phyloP scores from a whole-genome alignment of 1,140 invertebrate genomes.

The Euborellia annulipes region DNA sequence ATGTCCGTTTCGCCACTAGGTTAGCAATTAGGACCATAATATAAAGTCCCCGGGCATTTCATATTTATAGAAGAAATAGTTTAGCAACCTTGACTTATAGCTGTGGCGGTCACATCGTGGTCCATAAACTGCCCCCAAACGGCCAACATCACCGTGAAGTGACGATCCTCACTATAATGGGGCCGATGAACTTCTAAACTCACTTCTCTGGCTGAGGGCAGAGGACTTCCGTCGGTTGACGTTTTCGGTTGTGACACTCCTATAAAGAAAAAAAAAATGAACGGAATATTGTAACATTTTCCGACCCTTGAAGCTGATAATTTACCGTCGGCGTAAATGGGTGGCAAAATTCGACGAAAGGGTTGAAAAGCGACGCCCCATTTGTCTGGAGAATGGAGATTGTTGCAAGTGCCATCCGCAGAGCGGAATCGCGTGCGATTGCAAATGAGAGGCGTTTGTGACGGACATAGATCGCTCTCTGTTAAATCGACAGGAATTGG shows the following conservation, averaged over 20 bases:
- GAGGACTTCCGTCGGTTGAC: constrained; percentile 30
- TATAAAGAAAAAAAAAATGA: constrained; percentile 18
- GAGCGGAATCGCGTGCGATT: constrained; percentile 40
- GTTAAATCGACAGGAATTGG: constrained; percentile 26
- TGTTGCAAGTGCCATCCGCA: constrained; percentile 70
- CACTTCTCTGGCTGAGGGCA: constrained; percentile 58
- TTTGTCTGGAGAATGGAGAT: constrained; percentile 38
- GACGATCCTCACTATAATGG: constrained; percentile 47
- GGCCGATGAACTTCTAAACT: constrained; percentile 55
- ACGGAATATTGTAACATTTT: too few relatives aligned
- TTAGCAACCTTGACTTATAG: constrained; percentile 43
- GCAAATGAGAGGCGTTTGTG: constrained; percentile 13
- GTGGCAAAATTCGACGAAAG: constrained; percentile 51
- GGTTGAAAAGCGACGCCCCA: constrained; percentile 61
- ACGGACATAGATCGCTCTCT: constrained; percentile 16
- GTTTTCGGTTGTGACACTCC: constrained; percentile 49
- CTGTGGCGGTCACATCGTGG: constrained; percentile 82
- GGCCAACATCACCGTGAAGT: constrained; percentile 64
- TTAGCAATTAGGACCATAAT: too few relatives aligned
- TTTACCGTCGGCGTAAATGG: constrained; percentile 62
- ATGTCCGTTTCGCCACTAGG: too few relatives aligned
- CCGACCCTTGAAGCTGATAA: too few relatives aligned
- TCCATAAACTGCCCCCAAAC: constrained; percentile 94
- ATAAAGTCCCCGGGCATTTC: too few relatives aligned
- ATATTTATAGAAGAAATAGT: too few relatives aligned